These are phyloP conservation scores for Halcyon senegalensis DNA, from an alignment of 2,113 vertebrate genomes.

Conservation along the genomic window DNA sequence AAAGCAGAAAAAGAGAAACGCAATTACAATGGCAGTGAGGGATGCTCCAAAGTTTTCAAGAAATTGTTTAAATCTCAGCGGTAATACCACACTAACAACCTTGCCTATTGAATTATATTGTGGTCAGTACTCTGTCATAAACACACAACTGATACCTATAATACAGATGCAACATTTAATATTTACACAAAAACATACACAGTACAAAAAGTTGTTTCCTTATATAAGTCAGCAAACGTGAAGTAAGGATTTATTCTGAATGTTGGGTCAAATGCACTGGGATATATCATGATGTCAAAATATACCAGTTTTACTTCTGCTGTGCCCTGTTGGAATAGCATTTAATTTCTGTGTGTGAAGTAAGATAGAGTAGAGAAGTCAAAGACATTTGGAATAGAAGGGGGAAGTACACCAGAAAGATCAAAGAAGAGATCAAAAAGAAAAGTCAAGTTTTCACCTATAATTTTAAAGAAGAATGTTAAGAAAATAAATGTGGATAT, in stretches of 20 bases:
- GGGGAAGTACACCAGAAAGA: neutral
- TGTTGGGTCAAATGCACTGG: neutral
- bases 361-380: neutral
- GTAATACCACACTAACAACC: neutral
- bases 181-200: neutral
- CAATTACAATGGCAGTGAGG: neutral
- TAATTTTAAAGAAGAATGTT: neutral
- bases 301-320: neutral
- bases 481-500: slow-evolving; percentile 8
- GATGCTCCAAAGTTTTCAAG: neutral
- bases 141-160: neutral
- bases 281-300: neutral
- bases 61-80: neutral
- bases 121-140: neutral
- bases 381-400: neutral
- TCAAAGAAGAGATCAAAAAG: neutral
- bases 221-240: neutral
- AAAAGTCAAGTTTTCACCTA: neutral
- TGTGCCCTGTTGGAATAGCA: neutral
- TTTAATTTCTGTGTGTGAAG: neutral
- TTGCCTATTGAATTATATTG: neutral
- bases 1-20: neutral
- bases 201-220: neutral
- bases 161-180: neutral
- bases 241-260: neutral